A percentile compares a stretch with the other conserved stretches of the same genome.
These are phyloP conservation scores for Apus apus DNA, from an alignment of 2,113 vertebrate genomes.

Conservation along the genomic window DNA sequence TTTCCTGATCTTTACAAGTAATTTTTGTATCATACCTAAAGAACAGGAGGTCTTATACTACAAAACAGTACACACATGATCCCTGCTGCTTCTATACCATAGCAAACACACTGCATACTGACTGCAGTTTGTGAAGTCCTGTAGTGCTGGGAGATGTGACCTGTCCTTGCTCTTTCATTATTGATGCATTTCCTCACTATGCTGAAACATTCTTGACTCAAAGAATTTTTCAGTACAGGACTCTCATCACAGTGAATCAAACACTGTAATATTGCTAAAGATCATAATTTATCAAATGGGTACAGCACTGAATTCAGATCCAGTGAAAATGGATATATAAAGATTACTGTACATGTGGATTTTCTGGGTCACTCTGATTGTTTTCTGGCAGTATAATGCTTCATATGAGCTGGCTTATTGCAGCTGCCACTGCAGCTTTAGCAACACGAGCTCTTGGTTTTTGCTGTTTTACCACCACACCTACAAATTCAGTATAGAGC, in stretches of 20 bases:
- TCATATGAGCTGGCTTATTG: neutral
- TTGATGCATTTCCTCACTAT: neutral
- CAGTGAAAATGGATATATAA: neutral
- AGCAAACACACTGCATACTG: neutral
- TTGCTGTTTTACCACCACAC: neutral
- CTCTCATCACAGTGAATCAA: slow-evolving; percentile 45
- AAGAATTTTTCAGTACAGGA: neutral
- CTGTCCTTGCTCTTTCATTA: slow-evolving; percentile 44
- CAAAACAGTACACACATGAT: neutral
- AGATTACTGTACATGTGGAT: neutral
- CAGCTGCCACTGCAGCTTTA: neutral
- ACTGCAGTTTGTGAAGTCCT: neutral
- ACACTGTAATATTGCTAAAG: neutral
- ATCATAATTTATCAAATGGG: slow-evolving; percentile 13
- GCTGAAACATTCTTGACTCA: slow-evolving; percentile 18
- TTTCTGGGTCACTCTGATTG: slow-evolving; percentile 26
- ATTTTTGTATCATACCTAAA: neutral
- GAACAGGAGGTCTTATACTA: neutral
- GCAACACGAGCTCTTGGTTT: neutral
- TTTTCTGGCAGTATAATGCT: neutral
- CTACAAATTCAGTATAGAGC: neutral
- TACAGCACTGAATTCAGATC: neutral
- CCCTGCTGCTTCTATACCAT: neutral
- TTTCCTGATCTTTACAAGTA: neutral
- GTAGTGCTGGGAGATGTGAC: neutral